Percentiles rank a stretch among this genome's conserved stretches.
phyloP scores from a whole-genome alignment of 2,888 invertebrate genomes.

The Nomada fabriciana region DNA sequence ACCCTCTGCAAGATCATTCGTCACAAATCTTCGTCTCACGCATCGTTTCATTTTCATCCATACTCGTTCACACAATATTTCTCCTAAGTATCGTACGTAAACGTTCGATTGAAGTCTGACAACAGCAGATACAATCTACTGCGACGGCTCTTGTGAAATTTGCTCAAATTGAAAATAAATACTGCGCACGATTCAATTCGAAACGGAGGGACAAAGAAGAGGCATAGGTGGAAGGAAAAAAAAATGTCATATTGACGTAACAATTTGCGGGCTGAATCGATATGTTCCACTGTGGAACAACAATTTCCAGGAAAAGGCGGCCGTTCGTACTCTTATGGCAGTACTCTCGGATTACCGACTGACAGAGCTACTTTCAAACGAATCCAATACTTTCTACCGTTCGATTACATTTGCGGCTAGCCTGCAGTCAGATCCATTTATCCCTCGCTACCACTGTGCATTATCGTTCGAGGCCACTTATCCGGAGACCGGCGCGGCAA shows the following conservation, averaged over 20 bases:
- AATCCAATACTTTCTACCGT: constrained; percentile 61
- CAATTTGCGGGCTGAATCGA: constrained; percentile 34
- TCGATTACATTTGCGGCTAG: constrained; percentile 50
- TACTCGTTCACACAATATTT: background rate
- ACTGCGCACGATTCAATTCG: background rate
- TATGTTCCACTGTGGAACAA: constrained; percentile 35
- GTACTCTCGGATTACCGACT: constrained; percentile 44
- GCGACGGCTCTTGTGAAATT: background rate
- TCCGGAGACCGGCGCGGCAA: background rate
- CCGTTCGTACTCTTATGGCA: constrained; percentile 54
- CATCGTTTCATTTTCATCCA: background rate
- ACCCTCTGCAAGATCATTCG: background rate
- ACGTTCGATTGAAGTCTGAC: background rate
- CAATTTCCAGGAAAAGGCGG: constrained; percentile 53
- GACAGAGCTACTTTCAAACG: constrained; percentile 58
- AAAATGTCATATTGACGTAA: constrained; percentile 11
- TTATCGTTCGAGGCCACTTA: constrained; percentile 16
- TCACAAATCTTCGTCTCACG: background rate
- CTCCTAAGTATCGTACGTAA: background rate
- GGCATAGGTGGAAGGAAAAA: background rate
- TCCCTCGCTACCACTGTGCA: background rate
- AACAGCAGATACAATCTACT: background rate
- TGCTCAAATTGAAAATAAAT: background rate
- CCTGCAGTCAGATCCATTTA: constrained; percentile 14
- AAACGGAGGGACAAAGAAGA: background rate